Percentiles rank a stretch among this genome's conserved stretches.
Conservation (phyloP, 1,140 invertebrate genomes). For the Capitella teleta region DNA sequence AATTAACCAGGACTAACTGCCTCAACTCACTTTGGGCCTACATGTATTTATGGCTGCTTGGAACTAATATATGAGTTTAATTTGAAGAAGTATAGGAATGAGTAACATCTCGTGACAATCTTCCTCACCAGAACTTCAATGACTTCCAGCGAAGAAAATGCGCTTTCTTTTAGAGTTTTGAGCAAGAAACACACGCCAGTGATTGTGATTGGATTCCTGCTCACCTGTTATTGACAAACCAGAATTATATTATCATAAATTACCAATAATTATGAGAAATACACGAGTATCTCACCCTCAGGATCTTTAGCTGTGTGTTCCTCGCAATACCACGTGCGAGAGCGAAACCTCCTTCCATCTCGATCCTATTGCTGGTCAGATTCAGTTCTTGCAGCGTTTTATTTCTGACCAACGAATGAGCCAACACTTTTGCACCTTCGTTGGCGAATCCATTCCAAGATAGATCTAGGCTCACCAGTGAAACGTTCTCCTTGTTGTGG, state of each 20-base stretch:
- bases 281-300: conserved; percentile 21
- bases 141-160: neutral
- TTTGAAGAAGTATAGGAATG: no score
- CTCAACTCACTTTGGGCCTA: no score
- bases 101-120: no score
- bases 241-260: no score
- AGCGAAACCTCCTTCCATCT: conserved; percentile 12
- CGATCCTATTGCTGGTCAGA: conserved; percentile 22
- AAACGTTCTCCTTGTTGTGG: conserved; percentile 19
- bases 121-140: neutral
- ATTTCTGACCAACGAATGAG: conserved; percentile 17
- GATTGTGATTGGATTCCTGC: neutral
- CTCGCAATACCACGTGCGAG: conserved; percentile 13
- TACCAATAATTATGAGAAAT: no score
- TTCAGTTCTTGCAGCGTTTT: conserved; percentile 20
- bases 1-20: no score
- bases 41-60: no score
- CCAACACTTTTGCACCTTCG: conserved; percentile 18
- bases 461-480: conserved; percentile 16
- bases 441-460: conserved; percentile 23
- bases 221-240: neutral
- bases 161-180: neutral
- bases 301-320: conserved; percentile 18
- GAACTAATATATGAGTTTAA: no score
- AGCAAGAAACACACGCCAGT: neutral